These are phyloP conservation scores for Hedya salicella DNA, from an alignment of 2,888 invertebrate species.

Conservation along the genomic window DNA sequence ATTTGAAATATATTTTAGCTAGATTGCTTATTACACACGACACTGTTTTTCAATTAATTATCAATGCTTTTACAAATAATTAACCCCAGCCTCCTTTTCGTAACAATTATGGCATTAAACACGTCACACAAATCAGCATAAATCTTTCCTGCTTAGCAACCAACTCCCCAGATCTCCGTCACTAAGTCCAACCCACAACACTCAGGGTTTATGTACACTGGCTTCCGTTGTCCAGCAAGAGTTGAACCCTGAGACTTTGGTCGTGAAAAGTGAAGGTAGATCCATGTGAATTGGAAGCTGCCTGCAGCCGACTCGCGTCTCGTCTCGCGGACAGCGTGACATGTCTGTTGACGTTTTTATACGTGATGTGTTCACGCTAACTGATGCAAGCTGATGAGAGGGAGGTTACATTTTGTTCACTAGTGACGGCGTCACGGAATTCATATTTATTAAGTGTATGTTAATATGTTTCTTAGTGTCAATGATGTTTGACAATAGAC, in stretches of 20 bases:
- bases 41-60: not conserved
- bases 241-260: not conserved
- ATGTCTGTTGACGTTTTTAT: conserved; percentile 12
- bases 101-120: not conserved
- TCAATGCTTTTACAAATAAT: not conserved
- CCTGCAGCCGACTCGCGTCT: not conserved
- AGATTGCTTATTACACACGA: not conserved
- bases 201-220: not conserved
- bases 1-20: not conserved
- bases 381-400: conserved; percentile 5
- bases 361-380: not conserved
- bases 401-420: not conserved
- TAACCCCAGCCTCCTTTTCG: not conserved
- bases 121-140: not conserved
- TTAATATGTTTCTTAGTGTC: too few relatives aligned
- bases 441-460: not conserved
- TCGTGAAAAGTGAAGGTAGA: not conserved
- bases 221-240: not conserved
- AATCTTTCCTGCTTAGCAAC: not conserved
- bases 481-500: too few relatives aligned
- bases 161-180: not conserved
- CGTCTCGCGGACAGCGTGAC: conserved; percentile 6
- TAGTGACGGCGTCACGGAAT: not conserved
- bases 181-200: not conserved
- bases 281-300: not conserved